These are phyloP conservation scores for Mantis religiosa DNA, from an alignment of 2,888 invertebrate species.

Conservation along the genomic window DNA sequence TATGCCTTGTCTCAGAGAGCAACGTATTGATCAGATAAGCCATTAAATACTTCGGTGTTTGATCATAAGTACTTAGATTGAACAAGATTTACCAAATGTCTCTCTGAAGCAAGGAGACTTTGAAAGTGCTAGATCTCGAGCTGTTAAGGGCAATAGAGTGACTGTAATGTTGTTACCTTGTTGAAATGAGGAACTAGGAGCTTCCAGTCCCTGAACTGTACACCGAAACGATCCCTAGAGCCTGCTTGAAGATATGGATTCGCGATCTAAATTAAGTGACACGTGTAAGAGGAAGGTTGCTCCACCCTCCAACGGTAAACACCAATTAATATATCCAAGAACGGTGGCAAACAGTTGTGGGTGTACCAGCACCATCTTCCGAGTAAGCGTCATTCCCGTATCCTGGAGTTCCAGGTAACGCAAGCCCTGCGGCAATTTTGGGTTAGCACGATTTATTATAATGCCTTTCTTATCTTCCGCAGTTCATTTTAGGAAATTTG, in stretches of 20 bases:
- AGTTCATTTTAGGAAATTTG: too few species aligned
- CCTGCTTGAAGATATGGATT: neutral
- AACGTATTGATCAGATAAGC: too few species aligned
- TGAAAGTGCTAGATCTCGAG: too few species aligned
- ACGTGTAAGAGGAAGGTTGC: neutral
- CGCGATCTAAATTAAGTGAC: neutral
- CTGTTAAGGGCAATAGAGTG: neutral
- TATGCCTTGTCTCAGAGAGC: too few species aligned
- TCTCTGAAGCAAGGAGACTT: too few species aligned
- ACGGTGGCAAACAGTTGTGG: neutral
- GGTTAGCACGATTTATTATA: too few species aligned
- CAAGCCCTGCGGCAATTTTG: too few species aligned
- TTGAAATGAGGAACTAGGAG: neutral
- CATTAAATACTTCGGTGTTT: too few species aligned
- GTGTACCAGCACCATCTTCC: neutral
- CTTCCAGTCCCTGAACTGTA: neutral
- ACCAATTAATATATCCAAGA: neutral
- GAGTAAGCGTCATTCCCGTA: neutral
- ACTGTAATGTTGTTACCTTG: neutral
- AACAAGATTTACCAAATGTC: too few species aligned
- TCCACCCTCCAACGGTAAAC: neutral
- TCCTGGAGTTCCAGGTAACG: neutral
- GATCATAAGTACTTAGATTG: too few species aligned
- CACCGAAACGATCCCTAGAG: neutral
- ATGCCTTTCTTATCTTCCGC: too few species aligned